Percentiles rank a stretch among this genome's conserved stretches.
Conservation (phyloP, 2,888 invertebrate species). For the Drosophila stalkeri region DNA sequence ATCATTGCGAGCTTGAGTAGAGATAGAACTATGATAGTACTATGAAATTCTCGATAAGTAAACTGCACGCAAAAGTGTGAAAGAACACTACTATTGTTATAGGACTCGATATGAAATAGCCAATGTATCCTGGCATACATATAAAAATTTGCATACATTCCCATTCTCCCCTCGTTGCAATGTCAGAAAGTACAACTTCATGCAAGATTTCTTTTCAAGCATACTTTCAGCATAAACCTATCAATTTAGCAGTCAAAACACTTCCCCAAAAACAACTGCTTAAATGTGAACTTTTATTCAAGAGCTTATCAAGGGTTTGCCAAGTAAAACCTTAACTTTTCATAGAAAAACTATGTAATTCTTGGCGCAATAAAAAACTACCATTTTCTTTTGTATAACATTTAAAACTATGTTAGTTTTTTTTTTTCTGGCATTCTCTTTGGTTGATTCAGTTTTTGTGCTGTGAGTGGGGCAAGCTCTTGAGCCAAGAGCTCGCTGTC, state of each 20-base stretch:
- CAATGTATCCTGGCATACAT: not conserved
- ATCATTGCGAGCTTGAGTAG: too few relatives aligned
- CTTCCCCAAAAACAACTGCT: not conserved
- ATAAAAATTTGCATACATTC: not conserved
- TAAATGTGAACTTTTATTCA: not conserved
- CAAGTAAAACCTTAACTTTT: constrained; percentile 4
- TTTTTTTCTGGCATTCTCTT: not conserved
- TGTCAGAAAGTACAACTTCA: not conserved
- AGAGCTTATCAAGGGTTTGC: not conserved
- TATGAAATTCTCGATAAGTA: too few relatives aligned
- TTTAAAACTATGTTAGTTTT: constrained; percentile 40
- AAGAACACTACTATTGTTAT: too few relatives aligned
- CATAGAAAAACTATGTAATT: constrained; percentile 7
- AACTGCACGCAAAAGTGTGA: too few relatives aligned
- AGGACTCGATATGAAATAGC: too few relatives aligned
- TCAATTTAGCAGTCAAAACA: not conserved
- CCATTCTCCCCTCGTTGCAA: too few relatives aligned
- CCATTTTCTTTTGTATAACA: constrained; percentile 40
- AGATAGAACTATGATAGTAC: too few relatives aligned
- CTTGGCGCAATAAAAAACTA: constrained; percentile 23
- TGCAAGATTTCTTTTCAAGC: not conserved
- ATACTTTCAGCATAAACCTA: not conserved
- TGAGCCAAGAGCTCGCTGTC: constrained; percentile 26
- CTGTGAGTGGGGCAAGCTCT: constrained; percentile 14
- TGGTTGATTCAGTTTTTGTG: constrained; percentile 36